Base-by-base conservation (phyloP, 1,140 invertebrate species). In the Holcopasites calliopsidis region DNA sequence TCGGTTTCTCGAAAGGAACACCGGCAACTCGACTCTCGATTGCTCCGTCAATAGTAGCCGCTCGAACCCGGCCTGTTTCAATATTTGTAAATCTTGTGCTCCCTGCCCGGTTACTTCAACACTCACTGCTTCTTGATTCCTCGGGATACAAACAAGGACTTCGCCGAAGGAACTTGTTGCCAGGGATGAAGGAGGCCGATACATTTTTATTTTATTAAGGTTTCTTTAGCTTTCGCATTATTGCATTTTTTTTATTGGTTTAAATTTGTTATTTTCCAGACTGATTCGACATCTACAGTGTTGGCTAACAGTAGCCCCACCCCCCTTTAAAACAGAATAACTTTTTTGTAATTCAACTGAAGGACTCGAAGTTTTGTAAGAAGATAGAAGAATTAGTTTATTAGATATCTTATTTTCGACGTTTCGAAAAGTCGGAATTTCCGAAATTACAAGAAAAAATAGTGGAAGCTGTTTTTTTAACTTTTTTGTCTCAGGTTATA, bases 1-100 rank as follows among this genome's bases (percentile, higher is more conserved):
- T 81, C 70, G 74, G 65, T 76, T 68, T 77, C 76, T 75, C 64
- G 49, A 60, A 77, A 50, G 73, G 73, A 70, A 70, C 69, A 35
- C 73, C 69, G 42, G 55, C 47, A 69, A 79, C 73, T 54, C 62
- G 57, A 57, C 44, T n/a, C 69, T 21, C 61, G 61, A 68, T 62
- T 78, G 28, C 79, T 54, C 23, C 57, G 52, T 40, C 44, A 68
- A 60, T 71, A 54, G 13, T 52, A 66, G 71, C 47, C 38, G 58
- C 76, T 57, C 72, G 16, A 38, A 40, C 35, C 3, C 21, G 18
- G 52, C 66, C 40, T 61, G 40, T 72, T 82, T 72, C 80, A 81
- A 82, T 82, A 82, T 82, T 82, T 82, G 79, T 61, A 71, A 66
- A 75, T 47, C 60, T 64, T 40, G 35, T 16, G 44, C 38, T 3